Evolutionary conservation across 1,140 invertebrate genomes (phyloP), one percentile per base, ranked within the genome.

Genomic region (Araneus ventricosus): DNA sequence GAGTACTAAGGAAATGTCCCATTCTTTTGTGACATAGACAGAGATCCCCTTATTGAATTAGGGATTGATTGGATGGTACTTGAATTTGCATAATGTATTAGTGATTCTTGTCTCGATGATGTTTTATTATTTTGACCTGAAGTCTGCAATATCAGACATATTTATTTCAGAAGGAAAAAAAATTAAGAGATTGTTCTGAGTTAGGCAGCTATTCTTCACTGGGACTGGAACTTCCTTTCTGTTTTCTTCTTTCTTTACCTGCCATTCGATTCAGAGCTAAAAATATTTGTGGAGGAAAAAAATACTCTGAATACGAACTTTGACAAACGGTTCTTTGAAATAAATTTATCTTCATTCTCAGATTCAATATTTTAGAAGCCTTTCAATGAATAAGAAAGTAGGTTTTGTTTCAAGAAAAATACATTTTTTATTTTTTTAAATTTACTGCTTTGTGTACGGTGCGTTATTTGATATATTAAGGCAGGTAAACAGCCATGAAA

Each of bases 321-420:
- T 45, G 80, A 84, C 80, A 84, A 45, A 84, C 41, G 39, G 22
- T 10, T 52, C 24, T 45, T 4, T 45, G 24, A 84, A 41, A 41
- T 39, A 84, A 24, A 84, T 84, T 6, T 84, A 84, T 84, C 80
- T 84, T 84, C 22, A 52, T 84, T n/a, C 41, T 27, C 14, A 52
- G 80, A 79, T 37, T 79, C 59, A 79, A 79, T 79, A 79, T 79
- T 84, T 41, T 84, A n/a, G 80, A n/a, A 17, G 10, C 6, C n/a
- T n/a, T 87, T 63, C 85, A 61, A 63, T 87, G 85, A 61, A 63
- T 87, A 61, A 37, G 85, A 63, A 61, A 87, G 30, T 8, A 63
- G 30, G 34, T 86, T 34, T 59, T 63, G 3, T 27, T 87, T 63
- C 17, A 24, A 52, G 2, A 17, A 17, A 52, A 4, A 3, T 52